Percentiles rank a stretch among this genome's conserved stretches.
These are phyloP conservation scores for Cichlasoma orientale DNA, from an alignment of 2,797 vertebrate genomes.

Conservation along the genomic window DNA sequence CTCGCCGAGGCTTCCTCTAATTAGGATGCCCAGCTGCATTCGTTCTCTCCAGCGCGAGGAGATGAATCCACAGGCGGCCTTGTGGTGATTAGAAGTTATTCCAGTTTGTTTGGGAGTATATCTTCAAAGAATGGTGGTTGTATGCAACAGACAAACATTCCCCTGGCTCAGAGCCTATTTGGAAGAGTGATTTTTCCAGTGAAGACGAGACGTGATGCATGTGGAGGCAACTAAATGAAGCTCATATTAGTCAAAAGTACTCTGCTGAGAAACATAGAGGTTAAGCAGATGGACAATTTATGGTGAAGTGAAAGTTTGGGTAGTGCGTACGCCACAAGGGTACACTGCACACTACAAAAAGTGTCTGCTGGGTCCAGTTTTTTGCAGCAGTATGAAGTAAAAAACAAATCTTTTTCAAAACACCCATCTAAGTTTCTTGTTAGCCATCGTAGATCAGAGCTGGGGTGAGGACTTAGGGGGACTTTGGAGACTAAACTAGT, in stretches of 20 bases:
- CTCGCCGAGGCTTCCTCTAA: conserved; percentile 31
- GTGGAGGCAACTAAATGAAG: conserved; percentile 41
- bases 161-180: conserved; percentile 20
- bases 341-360: conserved; percentile 10
- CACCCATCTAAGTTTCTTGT: neutral
- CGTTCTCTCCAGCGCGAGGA: neutral
- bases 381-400: neutral
- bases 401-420: neutral
- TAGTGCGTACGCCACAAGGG: conserved; percentile 14
- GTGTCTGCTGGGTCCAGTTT: neutral
- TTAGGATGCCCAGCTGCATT: conserved; percentile 37
- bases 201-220: conserved; percentile 26
- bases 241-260: conserved; percentile 57
- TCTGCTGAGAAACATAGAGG: conserved; percentile 56
- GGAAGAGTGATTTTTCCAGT: conserved; percentile 22
- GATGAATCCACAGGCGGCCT: neutral
- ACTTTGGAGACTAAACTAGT: neutral
- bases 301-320: conserved; percentile 41
- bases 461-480: neutral
- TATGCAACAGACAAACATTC: conserved; percentile 2
- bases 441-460: neutral
- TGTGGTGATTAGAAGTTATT: conserved; percentile 7
- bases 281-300: conserved; percentile 66
- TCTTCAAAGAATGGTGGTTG: conserved; percentile 18
- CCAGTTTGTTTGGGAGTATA: conserved; percentile 17